Evolutionary conservation across 1,140 invertebrate genomes (phyloP).

Genomic region (Tribolium madens): DNA sequence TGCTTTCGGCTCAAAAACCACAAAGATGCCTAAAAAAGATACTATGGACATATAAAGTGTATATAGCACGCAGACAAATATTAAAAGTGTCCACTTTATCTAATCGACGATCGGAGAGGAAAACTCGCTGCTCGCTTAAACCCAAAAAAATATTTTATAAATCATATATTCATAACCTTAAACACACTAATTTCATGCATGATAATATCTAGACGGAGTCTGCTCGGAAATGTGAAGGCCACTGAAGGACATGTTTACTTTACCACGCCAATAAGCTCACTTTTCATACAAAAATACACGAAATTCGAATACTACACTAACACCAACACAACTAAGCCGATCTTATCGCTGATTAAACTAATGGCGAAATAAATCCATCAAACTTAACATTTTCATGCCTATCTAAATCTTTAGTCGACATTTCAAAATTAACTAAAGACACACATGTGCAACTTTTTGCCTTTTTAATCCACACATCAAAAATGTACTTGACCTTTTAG

Average conservation of each 20-base stretch:
- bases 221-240: conserved; percentile 34
- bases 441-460: conserved; percentile 11
- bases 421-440: conserved; percentile 20
- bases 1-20: conserved; percentile 37
- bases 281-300: conserved; percentile 25
- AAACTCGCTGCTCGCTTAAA: neutral
- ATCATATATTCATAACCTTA: conserved; percentile 42
- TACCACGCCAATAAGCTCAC: conserved; percentile 17
- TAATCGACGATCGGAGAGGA: conserved; percentile 13
- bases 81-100: conserved; percentile 30
- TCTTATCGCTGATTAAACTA: conserved; percentile 14
- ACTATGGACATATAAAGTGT: conserved; percentile 26
- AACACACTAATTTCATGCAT: conserved; percentile 37
- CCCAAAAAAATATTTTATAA: conserved; percentile 41
- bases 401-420: conserved; percentile 24
- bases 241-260: conserved; percentile 32
- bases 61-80: conserved; percentile 32
- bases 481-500: conserved; percentile 25
- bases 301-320: conserved; percentile 2
- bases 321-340: conserved; percentile 8
- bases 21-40: conserved; percentile 24
- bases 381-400: conserved; percentile 26
- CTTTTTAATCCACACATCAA: neutral
- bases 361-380: conserved; percentile 34
- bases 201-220: conserved; percentile 38